phyloP scores from a whole-genome alignment of 1,140 invertebrate genomes.

The Drosophila asahinai region DNA sequence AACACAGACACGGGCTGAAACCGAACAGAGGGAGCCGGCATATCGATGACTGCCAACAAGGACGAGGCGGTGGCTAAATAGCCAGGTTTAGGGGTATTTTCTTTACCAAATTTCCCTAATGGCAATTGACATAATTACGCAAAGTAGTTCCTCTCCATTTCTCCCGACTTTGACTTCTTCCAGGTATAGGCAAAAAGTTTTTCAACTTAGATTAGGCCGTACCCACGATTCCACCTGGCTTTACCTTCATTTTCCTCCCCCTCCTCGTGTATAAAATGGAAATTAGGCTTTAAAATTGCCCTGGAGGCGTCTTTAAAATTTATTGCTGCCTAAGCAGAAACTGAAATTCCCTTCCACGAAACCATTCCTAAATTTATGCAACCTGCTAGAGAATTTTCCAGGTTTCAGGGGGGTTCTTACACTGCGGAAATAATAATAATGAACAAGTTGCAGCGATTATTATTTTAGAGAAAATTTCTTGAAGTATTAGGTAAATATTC shows the following conservation, averaged over 20 bases:
- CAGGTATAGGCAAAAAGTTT: conserved; percentile 56
- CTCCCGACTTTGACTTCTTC: conserved; percentile 7
- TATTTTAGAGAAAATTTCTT: background rate
- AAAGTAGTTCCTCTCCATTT: conserved; percentile 68
- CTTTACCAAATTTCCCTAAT: conserved; percentile 52
- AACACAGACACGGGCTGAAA: conserved; percentile 1
- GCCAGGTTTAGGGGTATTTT: conserved; percentile 24
- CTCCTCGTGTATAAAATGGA: conserved; percentile 18
- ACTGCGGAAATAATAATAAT: background rate
- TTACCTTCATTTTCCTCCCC: background rate
- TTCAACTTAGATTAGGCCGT: conserved; percentile 75
- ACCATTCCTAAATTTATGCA: conserved; percentile 36
- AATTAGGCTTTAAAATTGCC: conserved; percentile 75
- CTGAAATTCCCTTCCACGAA: conserved; percentile 31
- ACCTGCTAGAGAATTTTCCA: conserved; percentile 26
- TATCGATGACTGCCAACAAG: conserved; percentile 62
- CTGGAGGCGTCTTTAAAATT: conserved; percentile 76
- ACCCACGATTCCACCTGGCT: conserved; percentile 29
- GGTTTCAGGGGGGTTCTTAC: background rate
- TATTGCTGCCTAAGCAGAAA: conserved; percentile 59
- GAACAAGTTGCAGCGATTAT: too few species aligned
- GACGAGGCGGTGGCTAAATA: conserved; percentile 6
- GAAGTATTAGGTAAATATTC: background rate
- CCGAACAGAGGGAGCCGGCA: conserved; percentile 1
- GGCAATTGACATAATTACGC: conserved; percentile 81